Base-by-base conservation (phyloP, 2,113 vertebrate genomes). In the Piprites chloris region DNA sequence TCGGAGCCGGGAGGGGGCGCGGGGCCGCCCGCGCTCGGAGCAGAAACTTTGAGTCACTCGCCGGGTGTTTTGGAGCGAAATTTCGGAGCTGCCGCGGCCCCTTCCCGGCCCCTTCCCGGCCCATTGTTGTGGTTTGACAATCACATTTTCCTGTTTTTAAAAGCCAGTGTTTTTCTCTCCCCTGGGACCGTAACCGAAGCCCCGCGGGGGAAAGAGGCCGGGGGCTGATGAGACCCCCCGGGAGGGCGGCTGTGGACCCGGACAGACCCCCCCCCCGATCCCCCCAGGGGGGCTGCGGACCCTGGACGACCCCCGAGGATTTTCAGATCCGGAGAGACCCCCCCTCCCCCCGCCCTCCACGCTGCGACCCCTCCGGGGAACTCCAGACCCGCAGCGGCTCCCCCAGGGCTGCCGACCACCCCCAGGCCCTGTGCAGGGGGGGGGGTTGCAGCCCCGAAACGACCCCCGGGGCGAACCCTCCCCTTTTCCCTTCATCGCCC, bases 111-210 rank as follows among this genome's bases (percentile, higher is more conserved):
- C 61, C 61, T 63, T 63, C 87, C 93, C 87, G n/a, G 94, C 91
- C 93, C 96, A 92, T 87, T 89, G 96, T 96, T 97, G 96, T 96
- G 97, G 97, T 96, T 97, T 97, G 84, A 97, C 95, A 95, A 97
- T 97, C 96, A 97, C 96, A 96, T 97, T 97, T 97, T 97, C 95
- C 97, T 97, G 95, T 97, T 96, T 96, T 94, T 85, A 49, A 86
- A 85, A 91, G 41, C 53, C 19, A 74, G 75, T 94, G 93, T 93
- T 95, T 95, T 95, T 89, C 92, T 94, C 93, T 90, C 68, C 85
- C 72, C 58, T 1, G 87, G 82, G 86, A 78, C 82, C 37, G 67
- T 17, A 75, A 89, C 33, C 33, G 42, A 50, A 89, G 87, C 78
- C 47, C 58, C 39, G 13, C 12, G 17, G 44, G 66, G 50, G 81